A percentile compares a stretch with the other conserved stretches of the same genome.
Evolutionary conservation across 1,140 invertebrate species (phyloP).

Genomic region (Dreissena rostriformis): DNA sequence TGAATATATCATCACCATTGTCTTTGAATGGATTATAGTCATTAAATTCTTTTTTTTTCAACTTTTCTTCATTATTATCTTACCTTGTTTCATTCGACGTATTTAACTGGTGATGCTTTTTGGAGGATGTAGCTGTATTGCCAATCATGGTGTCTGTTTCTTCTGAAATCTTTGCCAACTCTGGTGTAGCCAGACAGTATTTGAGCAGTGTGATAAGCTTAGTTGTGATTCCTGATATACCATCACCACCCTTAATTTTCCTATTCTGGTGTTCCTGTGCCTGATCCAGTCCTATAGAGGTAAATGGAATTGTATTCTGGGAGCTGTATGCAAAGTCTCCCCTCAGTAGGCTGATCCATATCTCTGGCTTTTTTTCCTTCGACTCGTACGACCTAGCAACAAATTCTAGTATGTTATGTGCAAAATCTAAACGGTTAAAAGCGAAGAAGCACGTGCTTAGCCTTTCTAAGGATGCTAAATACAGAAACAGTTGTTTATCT

Average conservation of each 20-base stretch:
- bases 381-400: constrained; percentile 1
- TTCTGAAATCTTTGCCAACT: constrained; percentile 1
- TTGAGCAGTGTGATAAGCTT: constrained; percentile 8
- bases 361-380: background rate
- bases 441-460: constrained; percentile 3
- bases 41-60: constrained; percentile 3
- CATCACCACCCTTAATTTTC: constrained; percentile 1
- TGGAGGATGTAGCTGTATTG: background rate
- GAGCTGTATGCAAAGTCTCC: background rate
- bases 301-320: constrained; percentile 13
- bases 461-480: constrained; percentile 9
- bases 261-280: constrained; percentile 23
- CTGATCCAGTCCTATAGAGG: constrained; percentile 3
- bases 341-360: background rate
- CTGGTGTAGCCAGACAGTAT: constrained; percentile 1
- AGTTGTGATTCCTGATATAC: constrained; percentile 8
- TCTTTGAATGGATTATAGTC: no score
- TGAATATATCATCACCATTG: no score
- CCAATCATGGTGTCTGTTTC: background rate
- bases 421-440: constrained; percentile 6
- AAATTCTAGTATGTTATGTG: constrained; percentile 15
- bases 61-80: background rate
- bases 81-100: constrained; percentile 2
- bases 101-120: constrained; percentile 8
- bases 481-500: background rate